Base-by-base conservation (phyloP, 2,797 vertebrate species). In the Falco naumanni region DNA sequence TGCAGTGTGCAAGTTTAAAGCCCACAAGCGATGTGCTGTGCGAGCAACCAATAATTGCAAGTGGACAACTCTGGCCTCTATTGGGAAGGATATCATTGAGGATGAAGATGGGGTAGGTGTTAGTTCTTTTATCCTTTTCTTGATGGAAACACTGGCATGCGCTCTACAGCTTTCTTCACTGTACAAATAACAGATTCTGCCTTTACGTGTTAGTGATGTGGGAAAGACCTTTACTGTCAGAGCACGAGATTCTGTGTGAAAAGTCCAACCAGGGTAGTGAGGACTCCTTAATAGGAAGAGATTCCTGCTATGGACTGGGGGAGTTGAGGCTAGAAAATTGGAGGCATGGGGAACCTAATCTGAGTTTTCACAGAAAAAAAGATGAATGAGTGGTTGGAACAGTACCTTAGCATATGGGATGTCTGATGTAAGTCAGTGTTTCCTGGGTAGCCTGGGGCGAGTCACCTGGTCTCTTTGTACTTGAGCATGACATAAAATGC, bases 11-110 rank as follows among this genome's bases (percentile, higher is more conserved):
- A 99, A 99, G 93, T 99, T 99, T 87, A 99, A 99, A 97, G 99
- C 99, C 88, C 99, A 99, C 94, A 99, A 99, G 69, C 98, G 99
- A 9, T 99, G 99, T 93, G 99, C 99, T 5, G 99, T 99, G 77
- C 97, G 99, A 70, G 99, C 99, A 72, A 99, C 98, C 72, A 99
- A 99, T 95, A 99, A 99, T 97, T 99, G 99, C 97, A 99, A 99
- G 93, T 99, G 99, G 99, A 99, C 99, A 8, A 99, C 99, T 0
- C 97, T 99, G 97, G 99, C 99, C 22, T 99, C 99, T 16, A 99
- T 99, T 0, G 99, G 99, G 80, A 99, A 98, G 95, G 99, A 99
- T 97, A 99, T 99, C 88, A 99, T 99, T 10, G 99, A 99, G 96
- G 99, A 99, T 13, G 99, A 99, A 97, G 99, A 99, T 13, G 99